These are phyloP conservation scores for Pseudocheirus occidentalis DNA, from an alignment of 2,797 vertebrate species.

Conservation along the genomic window DNA sequence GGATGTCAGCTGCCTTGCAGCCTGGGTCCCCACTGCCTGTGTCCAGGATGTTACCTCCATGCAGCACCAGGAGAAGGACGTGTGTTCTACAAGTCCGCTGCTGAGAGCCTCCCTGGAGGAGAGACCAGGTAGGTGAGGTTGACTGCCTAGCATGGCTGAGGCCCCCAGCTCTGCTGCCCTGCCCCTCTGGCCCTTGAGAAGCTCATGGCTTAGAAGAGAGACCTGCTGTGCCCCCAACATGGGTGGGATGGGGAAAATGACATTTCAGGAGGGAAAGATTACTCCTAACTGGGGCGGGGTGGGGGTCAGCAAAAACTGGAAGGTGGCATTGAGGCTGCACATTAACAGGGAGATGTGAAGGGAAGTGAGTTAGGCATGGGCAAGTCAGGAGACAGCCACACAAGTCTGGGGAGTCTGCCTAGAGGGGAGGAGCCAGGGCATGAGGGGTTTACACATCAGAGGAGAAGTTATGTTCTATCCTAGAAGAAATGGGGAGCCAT, in stretches of 20 bases:
- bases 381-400: no score
- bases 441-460: no score
- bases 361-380: not conserved
- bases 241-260: not conserved
- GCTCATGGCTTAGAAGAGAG: no score
- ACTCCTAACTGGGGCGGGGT: not conserved
- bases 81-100: constrained; percentile 92
- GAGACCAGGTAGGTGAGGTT: not conserved
- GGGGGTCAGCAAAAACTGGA: not conserved
- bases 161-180: not conserved
- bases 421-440: no score
- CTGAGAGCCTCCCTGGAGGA: constrained; percentile 83
- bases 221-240: no score
- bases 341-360: not conserved
- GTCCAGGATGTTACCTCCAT: constrained; percentile 96
- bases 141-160: not conserved
- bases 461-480: not conserved
- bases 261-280: not conserved
- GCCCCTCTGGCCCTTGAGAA: no score
- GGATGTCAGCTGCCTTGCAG: constrained; percentile 91
- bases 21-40: constrained; percentile 89
- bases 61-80: constrained; percentile 94
- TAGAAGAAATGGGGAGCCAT: not conserved
- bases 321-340: no score
- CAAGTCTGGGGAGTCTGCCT: no score